Percentiles rank a stretch among this genome's conserved stretches.
Conservation (phyloP, 1,140 invertebrate species). For the Stratiolaelaps scimitus region DNA sequence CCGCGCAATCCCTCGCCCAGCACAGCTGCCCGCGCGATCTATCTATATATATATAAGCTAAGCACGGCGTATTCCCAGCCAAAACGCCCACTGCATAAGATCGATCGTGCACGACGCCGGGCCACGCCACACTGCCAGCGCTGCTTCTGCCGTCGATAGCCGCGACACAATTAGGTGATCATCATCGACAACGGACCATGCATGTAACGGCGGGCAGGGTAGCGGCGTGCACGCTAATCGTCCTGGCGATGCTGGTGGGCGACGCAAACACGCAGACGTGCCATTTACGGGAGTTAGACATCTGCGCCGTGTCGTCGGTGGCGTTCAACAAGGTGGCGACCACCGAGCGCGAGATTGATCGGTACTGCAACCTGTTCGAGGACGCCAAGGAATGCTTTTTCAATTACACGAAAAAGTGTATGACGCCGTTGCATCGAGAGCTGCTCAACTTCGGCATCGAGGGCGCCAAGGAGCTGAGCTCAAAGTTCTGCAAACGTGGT, state of each 20-base stretch:
- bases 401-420: conserved; percentile 24
- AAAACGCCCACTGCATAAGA: too few relatives aligned
- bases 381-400: conserved; percentile 27
- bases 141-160: too few relatives aligned
- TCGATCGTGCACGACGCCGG: too few relatives aligned
- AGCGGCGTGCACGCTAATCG: not conserved
- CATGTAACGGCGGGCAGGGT: too few relatives aligned
- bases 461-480: conserved; percentile 18
- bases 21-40: too few relatives aligned
- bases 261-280: conserved; percentile 4
- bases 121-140: too few relatives aligned
- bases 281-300: conserved; percentile 14
- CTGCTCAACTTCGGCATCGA: conserved; percentile 25
- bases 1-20: too few relatives aligned
- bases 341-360: conserved; percentile 10
- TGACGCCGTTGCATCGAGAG: conserved; percentile 23
- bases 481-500: conserved; percentile 21
- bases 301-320: conserved; percentile 26
- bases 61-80: too few relatives aligned
- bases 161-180: too few relatives aligned
- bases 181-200: too few relatives aligned
- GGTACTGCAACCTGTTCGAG: conserved; percentile 26
- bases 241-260: not conserved
- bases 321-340: conserved; percentile 26
- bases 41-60: too few relatives aligned